Percentiles rank a stretch among this genome's conserved stretches.
Evolutionary conservation across 2,888 invertebrate species (phyloP).

Genomic region (Acronicta leporina): DNA sequence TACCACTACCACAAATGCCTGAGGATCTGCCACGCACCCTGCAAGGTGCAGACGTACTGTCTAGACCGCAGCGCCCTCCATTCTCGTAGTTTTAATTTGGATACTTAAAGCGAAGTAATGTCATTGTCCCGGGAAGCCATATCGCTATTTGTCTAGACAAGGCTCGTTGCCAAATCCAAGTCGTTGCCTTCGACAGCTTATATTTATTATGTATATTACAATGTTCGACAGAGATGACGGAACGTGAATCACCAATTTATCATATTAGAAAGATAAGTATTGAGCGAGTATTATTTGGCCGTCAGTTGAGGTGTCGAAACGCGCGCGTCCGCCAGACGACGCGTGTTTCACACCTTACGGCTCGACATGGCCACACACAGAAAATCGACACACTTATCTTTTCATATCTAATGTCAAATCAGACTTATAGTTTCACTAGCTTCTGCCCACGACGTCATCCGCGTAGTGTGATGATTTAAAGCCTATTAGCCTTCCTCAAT

Average conservation of each 20-base stretch:
- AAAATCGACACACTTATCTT: not conserved
- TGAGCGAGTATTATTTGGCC: slow-evolving; percentile 8
- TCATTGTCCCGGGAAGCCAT: slow-evolving; percentile 2
- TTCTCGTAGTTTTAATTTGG: slow-evolving; percentile 10
- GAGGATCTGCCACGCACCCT: not conserved
- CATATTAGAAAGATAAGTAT: slow-evolving; percentile 19
- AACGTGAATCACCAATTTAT: slow-evolving; percentile 18
- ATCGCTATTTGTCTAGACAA: slow-evolving; percentile 36
- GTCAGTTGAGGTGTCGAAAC: slow-evolving; percentile 10
- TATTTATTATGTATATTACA: slow-evolving; percentile 8
- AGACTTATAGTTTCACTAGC: too few species aligned
- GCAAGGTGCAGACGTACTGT: not conserved
- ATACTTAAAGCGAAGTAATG: slow-evolving; percentile 21
- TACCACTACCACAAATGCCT: slow-evolving; percentile 44
- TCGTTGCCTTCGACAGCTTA: slow-evolving; percentile 7
- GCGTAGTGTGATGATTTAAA: too few species aligned
- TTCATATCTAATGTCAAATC: too few species aligned
- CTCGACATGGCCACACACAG: not conserved
- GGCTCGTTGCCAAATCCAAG: slow-evolving; percentile 30
- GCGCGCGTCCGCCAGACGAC: not conserved
- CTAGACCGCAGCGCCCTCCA: slow-evolving; percentile 9
- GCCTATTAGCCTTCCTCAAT: too few species aligned
- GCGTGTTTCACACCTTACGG: slow-evolving; percentile 12
- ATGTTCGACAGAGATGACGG: not conserved
- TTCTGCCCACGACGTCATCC: too few species aligned